These are phyloP conservation scores for Natator depressus DNA, from an alignment of 2,113 vertebrate species.

Conservation along the genomic window DNA sequence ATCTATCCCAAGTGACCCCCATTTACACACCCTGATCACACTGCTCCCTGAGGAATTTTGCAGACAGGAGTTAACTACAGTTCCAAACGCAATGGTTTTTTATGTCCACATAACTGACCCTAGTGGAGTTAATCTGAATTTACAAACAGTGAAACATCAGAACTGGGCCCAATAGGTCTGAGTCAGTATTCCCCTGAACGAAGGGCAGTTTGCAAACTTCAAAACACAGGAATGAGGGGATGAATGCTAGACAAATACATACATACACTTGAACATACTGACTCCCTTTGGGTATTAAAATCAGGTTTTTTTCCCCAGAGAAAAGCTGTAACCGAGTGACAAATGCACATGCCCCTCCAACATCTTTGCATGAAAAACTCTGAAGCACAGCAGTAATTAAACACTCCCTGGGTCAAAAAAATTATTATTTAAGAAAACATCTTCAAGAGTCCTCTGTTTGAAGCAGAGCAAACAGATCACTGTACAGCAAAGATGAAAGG, in stretches of 20 bases:
- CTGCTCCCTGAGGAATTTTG: not conserved
- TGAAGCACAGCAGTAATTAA: constrained; percentile 30
- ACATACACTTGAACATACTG: rapidly evolving
- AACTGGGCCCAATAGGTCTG: not conserved
- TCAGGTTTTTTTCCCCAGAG: not conserved
- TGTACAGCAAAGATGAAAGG: constrained; percentile 7
- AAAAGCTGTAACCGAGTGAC: not conserved
- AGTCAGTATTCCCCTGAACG: not conserved
- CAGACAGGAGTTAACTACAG: not conserved
- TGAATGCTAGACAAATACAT: not conserved
- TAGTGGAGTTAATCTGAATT: not conserved
- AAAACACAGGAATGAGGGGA: not conserved
- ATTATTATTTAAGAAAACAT: constrained; percentile 2
- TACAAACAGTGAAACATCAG: not conserved
- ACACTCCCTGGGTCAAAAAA: not conserved
- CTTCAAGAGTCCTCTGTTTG: constrained; percentile 25
- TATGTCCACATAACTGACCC: not conserved
- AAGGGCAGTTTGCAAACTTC: not conserved
- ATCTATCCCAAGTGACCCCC: not conserved
- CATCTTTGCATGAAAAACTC: not conserved
- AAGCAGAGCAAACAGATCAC: constrained; percentile 9
- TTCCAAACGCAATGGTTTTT: not conserved
- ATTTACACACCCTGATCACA: not conserved
- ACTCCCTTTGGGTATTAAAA: not conserved
- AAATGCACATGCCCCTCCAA: not conserved